phyloP scores from a whole-genome alignment of 1,140 invertebrate species.

The Lucilia cuprina region DNA sequence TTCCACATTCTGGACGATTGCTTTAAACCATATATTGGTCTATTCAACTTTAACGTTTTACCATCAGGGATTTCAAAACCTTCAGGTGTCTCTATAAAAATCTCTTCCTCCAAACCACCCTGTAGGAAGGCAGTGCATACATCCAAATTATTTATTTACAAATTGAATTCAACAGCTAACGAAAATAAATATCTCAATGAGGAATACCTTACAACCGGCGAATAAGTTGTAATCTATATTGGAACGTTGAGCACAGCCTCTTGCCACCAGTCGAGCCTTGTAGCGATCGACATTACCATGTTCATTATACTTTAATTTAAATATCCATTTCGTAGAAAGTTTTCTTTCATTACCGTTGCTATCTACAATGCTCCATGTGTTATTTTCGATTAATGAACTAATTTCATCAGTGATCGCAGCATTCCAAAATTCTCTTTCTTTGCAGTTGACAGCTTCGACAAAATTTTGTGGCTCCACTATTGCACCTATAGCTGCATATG shows the following conservation, averaged over 20 bases:
- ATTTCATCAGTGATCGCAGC: slow-evolving; percentile 51
- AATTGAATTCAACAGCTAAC: slow-evolving; percentile 22
- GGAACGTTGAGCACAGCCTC: slow-evolving; percentile 47
- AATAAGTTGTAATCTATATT: slow-evolving; percentile 53
- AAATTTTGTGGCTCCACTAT: slow-evolving; percentile 39
- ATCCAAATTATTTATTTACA: slow-evolving; percentile 46
- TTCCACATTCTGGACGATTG: slow-evolving; percentile 61
- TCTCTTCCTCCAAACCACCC: slow-evolving; percentile 57
- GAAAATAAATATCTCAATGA: slow-evolving; percentile 27
- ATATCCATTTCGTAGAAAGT: slow-evolving; percentile 18
- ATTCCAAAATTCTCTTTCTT: slow-evolving; percentile 43
- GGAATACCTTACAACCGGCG: slow-evolving; percentile 39
- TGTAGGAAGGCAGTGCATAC: slow-evolving; percentile 60
- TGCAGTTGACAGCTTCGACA: neutral
- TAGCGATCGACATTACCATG: slow-evolving; percentile 45
- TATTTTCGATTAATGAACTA: slow-evolving; percentile 51
- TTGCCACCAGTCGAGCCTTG: slow-evolving; percentile 60
- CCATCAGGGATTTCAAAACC: slow-evolving; percentile 42
- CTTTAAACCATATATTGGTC: slow-evolving; percentile 60
- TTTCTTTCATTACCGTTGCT: neutral
- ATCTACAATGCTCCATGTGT: slow-evolving; percentile 38
- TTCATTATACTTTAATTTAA: slow-evolving; percentile 24
- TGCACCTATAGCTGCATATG: neutral
- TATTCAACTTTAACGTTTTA: slow-evolving; percentile 49
- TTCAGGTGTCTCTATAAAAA: slow-evolving; percentile 56